These are phyloP conservation scores for Cremastobaeus sp. DNA, from an alignment of 2,888 invertebrate genomes.

Conservation along the genomic window DNA sequence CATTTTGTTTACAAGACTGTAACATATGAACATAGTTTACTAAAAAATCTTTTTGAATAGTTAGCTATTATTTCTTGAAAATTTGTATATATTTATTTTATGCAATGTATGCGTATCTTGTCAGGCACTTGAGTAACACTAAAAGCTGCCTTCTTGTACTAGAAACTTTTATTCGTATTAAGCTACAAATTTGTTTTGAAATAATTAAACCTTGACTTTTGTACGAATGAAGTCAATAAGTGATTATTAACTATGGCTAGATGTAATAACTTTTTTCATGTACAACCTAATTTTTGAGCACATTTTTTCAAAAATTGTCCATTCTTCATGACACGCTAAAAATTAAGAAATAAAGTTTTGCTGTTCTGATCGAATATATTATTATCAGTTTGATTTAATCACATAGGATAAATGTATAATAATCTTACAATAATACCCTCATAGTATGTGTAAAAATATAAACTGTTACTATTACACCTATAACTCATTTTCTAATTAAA, in stretches of 20 bases:
- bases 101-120: constrained; percentile 7
- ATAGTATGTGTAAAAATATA: constrained; percentile 70
- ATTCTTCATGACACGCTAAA: constrained; percentile 6
- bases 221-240: constrained; percentile 21
- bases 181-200: constrained; percentile 10
- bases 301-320: constrained; percentile 10
- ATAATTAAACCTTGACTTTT: constrained; percentile 4
- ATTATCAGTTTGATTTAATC: constrained; percentile 75
- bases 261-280: constrained; percentile 12
- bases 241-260: too few relatives aligned
- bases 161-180: constrained; percentile 13
- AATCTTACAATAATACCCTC: constrained; percentile 74
- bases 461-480: constrained; percentile 67
- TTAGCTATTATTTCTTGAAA: neutral
- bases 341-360: constrained; percentile 49
- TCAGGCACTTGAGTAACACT: constrained; percentile 43
- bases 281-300: constrained; percentile 2
- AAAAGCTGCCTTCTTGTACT: constrained; percentile 3
- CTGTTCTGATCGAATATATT: constrained; percentile 66
- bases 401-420: constrained; percentile 77
- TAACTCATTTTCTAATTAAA: constrained; percentile 77
- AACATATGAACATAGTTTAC: constrained; percentile 1
- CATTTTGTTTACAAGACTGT: too few relatives aligned
- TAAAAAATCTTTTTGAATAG: neutral
- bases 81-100: neutral